Conservation (phyloP, 2,888 invertebrate genomes). For the Cotesia congregata region DNA sequence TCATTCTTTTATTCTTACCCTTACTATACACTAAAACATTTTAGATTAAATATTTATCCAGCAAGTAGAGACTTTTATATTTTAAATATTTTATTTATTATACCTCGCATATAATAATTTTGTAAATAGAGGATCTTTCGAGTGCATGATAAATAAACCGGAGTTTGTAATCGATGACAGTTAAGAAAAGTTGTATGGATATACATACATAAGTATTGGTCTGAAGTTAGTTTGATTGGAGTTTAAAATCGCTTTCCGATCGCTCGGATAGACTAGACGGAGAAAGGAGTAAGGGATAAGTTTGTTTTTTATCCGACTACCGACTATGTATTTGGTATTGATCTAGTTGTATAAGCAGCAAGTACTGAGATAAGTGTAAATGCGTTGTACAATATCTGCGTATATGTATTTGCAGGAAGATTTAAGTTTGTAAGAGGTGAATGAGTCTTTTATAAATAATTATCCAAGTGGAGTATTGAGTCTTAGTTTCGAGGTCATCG, state of each 20-base stretch:
- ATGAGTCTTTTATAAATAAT: conserved; percentile 21
- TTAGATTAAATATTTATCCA: too few relatives aligned
- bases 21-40: too few relatives aligned
- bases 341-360: neutral
- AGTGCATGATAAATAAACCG: neutral
- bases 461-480: conserved; percentile 10
- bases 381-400: neutral
- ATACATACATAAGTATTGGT: conserved; percentile 2
- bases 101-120: too few relatives aligned
- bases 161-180: neutral
- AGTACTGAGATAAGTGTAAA: neutral
- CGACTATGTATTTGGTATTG: neutral
- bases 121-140: neutral
- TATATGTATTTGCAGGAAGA: neutral
- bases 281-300: conserved; percentile 4
- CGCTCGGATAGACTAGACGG: neutral
- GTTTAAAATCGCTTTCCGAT: conserved; percentile 27
- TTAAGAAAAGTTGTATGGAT: conserved; percentile 1
- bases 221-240: conserved; percentile 16
- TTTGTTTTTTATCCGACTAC: neutral
- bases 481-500: conserved; percentile 2
- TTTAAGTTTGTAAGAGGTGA: conserved; percentile 16
- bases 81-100: too few relatives aligned
- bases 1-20: too few relatives aligned
- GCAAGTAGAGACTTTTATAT: too few relatives aligned